Base-by-base conservation (phyloP, 2,113 vertebrate species). In the Hymenochirus boettgeri region DNA sequence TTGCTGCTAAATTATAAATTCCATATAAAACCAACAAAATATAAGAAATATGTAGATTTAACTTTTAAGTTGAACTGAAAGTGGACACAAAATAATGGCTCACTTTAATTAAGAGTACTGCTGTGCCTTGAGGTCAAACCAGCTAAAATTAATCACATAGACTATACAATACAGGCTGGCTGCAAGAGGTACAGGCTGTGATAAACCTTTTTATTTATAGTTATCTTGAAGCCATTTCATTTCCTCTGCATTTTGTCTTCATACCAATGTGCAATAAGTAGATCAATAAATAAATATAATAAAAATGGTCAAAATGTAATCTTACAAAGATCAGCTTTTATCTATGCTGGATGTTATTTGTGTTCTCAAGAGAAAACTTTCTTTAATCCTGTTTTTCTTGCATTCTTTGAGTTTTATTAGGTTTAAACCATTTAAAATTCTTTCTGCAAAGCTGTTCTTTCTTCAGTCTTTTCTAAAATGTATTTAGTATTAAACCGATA, bases 251-350 rank as follows among this genome's bases (percentile, higher is more conserved):
- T 63, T 63, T 54, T 54, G 50, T 63, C 61, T 22, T 12, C 23
- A 18, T 42, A 18, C 17, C 13, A 54, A 45, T 27, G 61, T 54
- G 61, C 50, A 53, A 63, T 63, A 63, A 18, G 33, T 29, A 55
- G 51, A 63, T 63, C 61, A 55, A 63, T 63, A 54, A 54, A 63
- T 54, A 63, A 63, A 63, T 55, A 63, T 54, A 63, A 63, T 54
- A 53, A 63, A 53, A 63, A 26, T 37, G 33, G 35, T 54, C 61
- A 63, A 42, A 11, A 26, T 24, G 35, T 63, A 63, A 63, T 63
- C 50, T 63, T 45, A 22, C 27, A 54, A 62, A 53, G 61, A 62
- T 63, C 52, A 24, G 3, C 50, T 63, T 63, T 51, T 29, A 63
- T 54, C 51, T 52, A 42, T 26, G 23, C 24, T 23, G 12, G 39